These are phyloP conservation scores for Aulostomus chinensis DNA, from an alignment of 2,797 vertebrate genomes.

Conservation along the genomic window DNA sequence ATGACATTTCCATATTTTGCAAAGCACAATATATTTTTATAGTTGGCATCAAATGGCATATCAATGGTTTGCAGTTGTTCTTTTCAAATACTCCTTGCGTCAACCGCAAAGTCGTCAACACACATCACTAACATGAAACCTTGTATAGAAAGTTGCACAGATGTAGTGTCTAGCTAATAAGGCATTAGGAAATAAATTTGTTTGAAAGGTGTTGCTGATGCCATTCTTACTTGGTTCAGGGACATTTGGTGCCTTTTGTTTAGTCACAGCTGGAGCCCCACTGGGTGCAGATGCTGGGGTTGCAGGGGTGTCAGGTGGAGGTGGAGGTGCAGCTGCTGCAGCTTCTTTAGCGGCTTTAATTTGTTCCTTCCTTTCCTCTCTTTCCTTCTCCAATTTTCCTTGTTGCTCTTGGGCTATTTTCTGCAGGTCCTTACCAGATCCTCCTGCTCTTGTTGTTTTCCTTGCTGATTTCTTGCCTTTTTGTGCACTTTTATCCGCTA, in stretches of 20 bases:
- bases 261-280: constrained; percentile 1
- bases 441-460: constrained; percentile 73
- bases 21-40: neutral
- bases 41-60: no score
- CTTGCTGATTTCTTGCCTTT: constrained; percentile 69
- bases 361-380: constrained; percentile 59
- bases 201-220: neutral
- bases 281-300: constrained; percentile 15
- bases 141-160: no score
- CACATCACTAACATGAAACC: no score
- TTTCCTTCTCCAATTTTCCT: constrained; percentile 60
- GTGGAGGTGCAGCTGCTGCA: constrained; percentile 16
- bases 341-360: constrained; percentile 51
- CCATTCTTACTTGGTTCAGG: constrained; percentile 38
- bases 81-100: no score
- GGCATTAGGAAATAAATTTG: no score
- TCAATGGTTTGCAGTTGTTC: no score
- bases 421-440: constrained; percentile 64
- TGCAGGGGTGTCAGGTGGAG: constrained; percentile 5
- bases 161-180: neutral
- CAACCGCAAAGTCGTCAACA: no score
- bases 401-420: constrained; percentile 73
- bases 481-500: constrained; percentile 64
- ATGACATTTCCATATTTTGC: neutral
- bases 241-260: neutral